Base-by-base conservation (phyloP, 2,888 invertebrate genomes). In the Limnephilus lunatus region DNA sequence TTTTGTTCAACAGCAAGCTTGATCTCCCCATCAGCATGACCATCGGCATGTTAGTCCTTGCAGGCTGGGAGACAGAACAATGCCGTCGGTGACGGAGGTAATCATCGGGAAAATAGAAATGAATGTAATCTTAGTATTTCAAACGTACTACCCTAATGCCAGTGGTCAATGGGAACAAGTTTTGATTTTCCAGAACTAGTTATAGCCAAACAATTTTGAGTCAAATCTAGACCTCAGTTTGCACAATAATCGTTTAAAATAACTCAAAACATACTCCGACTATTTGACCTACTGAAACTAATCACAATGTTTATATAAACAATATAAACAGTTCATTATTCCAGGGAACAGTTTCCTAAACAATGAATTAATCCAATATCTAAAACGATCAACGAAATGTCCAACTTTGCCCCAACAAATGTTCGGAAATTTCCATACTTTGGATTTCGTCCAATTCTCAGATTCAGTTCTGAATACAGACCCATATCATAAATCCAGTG, bases 241-340 rank as follows among this genome's bases (percentile, higher is more conserved):
- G 32, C 82, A 25, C 35, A 25, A 32, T 19, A 35, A 35, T 35
- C 83, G 83, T 83, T 32, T 25, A 39, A 83, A 83, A 83, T 35
- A 83, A 32, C 83, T 35, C 35, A 11, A 83, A 32, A 5, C 32
- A 25, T 15, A 83, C 32, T 83, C 19, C 35, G 15, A 9, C 32
- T 35, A 39, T 82, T 82, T 19, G 32, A 82, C 82, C 82, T 32
- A 32, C 82, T 32, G 32, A 11, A 68, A 83, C 35, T 83, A 39
- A 83, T 32, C 19, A 35, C 14, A 25, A 35, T 83, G 35, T 83
- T 83, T 83, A 83, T 39, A 83, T n/a, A 83, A 68, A 68, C 68
- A 68, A 25, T 68, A 68, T 68, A 68, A 83, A 83, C 83, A 83
- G 19, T 32, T 32, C 35, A 83, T 83, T 83, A 83, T 83, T 83